Base-by-base conservation (phyloP, 2,888 invertebrate genomes). In the Lypha dubia region DNA sequence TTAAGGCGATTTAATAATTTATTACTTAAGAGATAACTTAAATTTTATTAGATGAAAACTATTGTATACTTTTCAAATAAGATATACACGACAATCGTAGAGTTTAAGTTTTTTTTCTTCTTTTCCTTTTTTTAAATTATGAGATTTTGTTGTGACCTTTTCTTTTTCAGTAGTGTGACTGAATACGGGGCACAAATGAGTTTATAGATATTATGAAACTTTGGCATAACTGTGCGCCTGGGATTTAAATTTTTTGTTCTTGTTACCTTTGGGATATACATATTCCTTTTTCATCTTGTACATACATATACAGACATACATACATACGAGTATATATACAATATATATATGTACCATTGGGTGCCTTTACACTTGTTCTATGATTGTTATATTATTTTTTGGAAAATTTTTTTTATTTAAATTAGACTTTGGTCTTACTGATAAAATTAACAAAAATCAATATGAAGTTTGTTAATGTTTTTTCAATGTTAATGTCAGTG, bases 401-500 rank as follows among this genome's bases (percentile, higher is more conserved):
- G 9, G 20, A 8, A 60, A 41, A 24, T n/a, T 8, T 1, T 8
- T 1, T 20, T 4, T 24, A 35, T 24, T 53, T 13, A 53, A 62
- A 49, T 49, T 28, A 44, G 38, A 22, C 38, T 68, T 51, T 41
- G 28, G 11, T 22, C 17, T 58, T 35, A 53, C 51, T 80, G 80
- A 67, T 68, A 80, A 80, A 80, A 49, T 17, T 4, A 49, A 49
- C 22, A 49, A n/a, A 60, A 49, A 46, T 15, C 51, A 8, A 20
- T 20, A 20, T n/a, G 9, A n/a, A 22, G 44, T 62, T 51, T 6
- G 17, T 58, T 44, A 35, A 46, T 44, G 49, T 3, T 41, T 58
- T 56, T 75, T 81, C 75, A 70, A 70, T 75, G 68, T 58, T 70
- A 56, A 63, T 62, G 63, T 49, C 68, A 63, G 17, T 75, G 44